Percentiles rank a stretch among this genome's conserved stretches.
These are phyloP conservation scores for Phoenicopterus ruber DNA, from an alignment of 2,113 vertebrate genomes.

Conservation along the genomic window DNA sequence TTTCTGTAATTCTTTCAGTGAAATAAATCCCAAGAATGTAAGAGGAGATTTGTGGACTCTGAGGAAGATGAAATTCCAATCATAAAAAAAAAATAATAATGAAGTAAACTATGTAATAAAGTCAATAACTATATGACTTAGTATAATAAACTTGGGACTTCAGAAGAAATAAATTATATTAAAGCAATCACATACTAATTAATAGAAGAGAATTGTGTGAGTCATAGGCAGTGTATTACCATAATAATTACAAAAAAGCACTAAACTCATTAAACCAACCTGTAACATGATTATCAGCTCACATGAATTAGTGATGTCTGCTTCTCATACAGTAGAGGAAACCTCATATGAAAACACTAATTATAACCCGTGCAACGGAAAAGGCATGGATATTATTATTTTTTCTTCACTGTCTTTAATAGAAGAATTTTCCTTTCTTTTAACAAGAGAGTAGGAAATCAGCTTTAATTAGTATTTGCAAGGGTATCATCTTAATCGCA, in stretches of 20 bases:
- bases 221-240: conserved; percentile 44
- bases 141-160: conserved; percentile 33
- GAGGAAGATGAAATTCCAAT: neutral
- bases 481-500: neutral
- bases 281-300: conserved; percentile 46
- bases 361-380: neutral
- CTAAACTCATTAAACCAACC: conserved; percentile 61
- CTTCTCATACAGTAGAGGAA: neutral
- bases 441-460: neutral
- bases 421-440: neutral
- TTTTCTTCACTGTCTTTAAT: neutral
- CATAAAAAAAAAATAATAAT: neutral
- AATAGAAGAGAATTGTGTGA: conserved; percentile 38
- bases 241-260: conserved; percentile 64
- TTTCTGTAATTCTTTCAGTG: neutral
- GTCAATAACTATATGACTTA: conserved; percentile 26
- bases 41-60: neutral
- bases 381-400: neutral
- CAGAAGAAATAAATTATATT: conserved; percentile 44
- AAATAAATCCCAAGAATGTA: neutral
- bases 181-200: conserved; percentile 59
- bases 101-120: neutral
- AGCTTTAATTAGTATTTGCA: neutral
- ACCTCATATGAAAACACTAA: neutral
- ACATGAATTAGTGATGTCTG: conserved; percentile 45